Evolutionary conservation across 1,140 invertebrate species (phyloP), one percentile per base, ranked within the genome.

Genomic region (Portunus trituberculatus): DNA sequence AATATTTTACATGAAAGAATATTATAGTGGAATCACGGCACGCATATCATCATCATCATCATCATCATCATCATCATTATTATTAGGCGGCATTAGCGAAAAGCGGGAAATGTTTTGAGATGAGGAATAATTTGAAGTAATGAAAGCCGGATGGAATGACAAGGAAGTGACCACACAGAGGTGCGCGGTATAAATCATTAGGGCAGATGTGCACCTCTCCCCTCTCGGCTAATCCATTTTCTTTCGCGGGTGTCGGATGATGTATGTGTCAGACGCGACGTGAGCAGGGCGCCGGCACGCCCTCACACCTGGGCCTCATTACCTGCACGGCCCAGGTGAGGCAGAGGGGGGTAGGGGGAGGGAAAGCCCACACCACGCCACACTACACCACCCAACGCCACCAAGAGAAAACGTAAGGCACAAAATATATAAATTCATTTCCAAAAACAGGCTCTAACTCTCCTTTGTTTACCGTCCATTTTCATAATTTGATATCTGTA

Each of bases 361-460:
- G 10, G 20, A 1, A 0, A n/a, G 0, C 10, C 67, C 67, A 25
- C 39, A 39, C 39, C 39, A 39, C 39, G 6, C 39, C 39, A 39
- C 39, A 39, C 39, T 6, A 39, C 39, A 39, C 39, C 39, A 39
- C 39, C 52, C 10, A 59, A 39, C 39, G 39, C 67, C 20, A 20
- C 67, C 67, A 76, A 7, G 67, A 76, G 67, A 76, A 76, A 76
- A 25, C 67, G 67, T 25, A 76, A 76, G 67, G 67, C 67, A 1
- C 20, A 76, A 76, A 76, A 76, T 76, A 76, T 76, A 76, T 76
- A 76, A 76, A 76, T 76, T n/a, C 67, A 76, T n/a, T n/a, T 76
- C 67, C 20, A 76, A 76, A 76, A 76, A 76, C 67, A 76, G 2
- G 67, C 67, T 76, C 6, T 76, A 76, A 76, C 20, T 76, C 67